These are phyloP conservation scores for Copsychus sechellarum DNA, from an alignment of 2,113 vertebrate genomes.

Conservation along the genomic window DNA sequence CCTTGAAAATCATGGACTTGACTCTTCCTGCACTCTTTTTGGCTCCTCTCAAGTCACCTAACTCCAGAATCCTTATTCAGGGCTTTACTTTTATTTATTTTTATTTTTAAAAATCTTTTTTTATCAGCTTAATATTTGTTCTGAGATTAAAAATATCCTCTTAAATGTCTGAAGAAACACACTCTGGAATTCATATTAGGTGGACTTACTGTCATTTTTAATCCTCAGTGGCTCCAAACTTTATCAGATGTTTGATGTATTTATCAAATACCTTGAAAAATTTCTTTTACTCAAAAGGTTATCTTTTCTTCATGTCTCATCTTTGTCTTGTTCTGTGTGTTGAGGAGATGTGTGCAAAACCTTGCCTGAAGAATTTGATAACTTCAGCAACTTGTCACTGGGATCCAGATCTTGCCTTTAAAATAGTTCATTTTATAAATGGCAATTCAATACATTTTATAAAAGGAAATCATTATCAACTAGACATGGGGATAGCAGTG, in stretches of 20 bases:
- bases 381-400: neutral
- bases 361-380: neutral
- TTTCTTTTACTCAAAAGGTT: neutral
- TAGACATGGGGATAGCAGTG: neutral
- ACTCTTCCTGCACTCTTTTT: neutral
- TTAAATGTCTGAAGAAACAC: neutral
- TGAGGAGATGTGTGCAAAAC: neutral
- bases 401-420: neutral
- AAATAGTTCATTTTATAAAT: slow-evolving; percentile 27
- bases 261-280: neutral
- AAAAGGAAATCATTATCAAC: neutral
- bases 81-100: neutral
- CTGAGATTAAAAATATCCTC: neutral
- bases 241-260: neutral
- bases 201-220: neutral
- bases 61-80: neutral
- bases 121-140: neutral
- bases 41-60: neutral
- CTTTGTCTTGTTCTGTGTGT: neutral
- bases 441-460: slow-evolving; percentile 22
- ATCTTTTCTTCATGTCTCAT: neutral
- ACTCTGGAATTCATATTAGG: neutral
- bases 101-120: neutral
- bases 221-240: neutral
- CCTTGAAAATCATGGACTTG: neutral